phyloP scores from a whole-genome alignment of 2,888 invertebrate genomes.

The Trachelus troglodyta region DNA sequence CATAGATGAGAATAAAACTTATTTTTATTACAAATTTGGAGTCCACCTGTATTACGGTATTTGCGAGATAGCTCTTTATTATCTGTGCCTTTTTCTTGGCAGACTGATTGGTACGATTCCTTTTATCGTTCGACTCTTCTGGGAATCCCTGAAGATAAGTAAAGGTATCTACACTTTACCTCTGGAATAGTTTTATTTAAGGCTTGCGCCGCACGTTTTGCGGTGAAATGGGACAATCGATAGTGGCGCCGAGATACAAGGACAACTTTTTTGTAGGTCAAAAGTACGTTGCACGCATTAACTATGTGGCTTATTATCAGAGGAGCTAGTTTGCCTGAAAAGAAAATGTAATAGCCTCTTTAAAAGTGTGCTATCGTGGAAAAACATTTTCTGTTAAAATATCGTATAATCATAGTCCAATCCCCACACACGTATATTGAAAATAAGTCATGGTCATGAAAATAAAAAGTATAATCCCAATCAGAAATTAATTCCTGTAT shows the following conservation, averaged over 20 bases:
- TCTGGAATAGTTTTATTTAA: constrained; percentile 5
- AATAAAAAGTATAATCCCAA: background rate
- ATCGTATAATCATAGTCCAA: background rate
- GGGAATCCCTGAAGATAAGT: background rate
- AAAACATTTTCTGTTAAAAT: background rate
- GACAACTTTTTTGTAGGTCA: constrained; percentile 21
- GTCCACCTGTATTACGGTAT: background rate
- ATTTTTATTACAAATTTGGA: background rate
- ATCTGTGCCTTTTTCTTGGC: background rate
- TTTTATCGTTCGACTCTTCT: background rate
- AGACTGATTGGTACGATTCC: background rate
- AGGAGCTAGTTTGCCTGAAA: background rate
- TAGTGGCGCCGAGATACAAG: constrained; percentile 7
- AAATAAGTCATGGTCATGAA: background rate
- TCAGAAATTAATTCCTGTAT: background rate
- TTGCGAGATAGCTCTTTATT: background rate
- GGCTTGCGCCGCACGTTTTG: constrained; percentile 1
- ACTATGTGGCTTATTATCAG: background rate
- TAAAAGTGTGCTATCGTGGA: background rate
- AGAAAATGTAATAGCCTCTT: background rate
- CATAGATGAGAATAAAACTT: background rate
- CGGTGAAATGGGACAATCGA: constrained; percentile 20
- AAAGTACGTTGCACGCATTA: background rate
- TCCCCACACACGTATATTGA: background rate
- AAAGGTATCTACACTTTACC: background rate